These are phyloP conservation scores for Cryptus viduatorius DNA, from an alignment of 2,888 invertebrate species.

Conservation along the genomic window DNA sequence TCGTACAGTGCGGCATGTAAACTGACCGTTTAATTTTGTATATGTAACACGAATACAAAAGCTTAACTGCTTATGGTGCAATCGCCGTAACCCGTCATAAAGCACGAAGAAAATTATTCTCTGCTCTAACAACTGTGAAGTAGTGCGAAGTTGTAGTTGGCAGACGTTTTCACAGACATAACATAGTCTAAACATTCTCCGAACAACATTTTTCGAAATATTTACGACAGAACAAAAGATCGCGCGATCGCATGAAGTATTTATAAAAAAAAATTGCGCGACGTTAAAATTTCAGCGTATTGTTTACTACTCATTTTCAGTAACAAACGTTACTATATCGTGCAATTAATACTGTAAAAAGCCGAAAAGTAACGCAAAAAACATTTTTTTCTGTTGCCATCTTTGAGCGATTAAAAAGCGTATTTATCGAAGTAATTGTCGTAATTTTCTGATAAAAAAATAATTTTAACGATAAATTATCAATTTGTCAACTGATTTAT, in stretches of 20 bases:
- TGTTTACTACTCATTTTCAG: no score
- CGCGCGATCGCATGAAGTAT: neutral
- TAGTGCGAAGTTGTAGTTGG: conserved; percentile 38
- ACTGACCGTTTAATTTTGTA: neutral
- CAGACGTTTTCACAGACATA: conserved; percentile 41
- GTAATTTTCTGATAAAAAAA: no score
- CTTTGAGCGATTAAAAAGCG: no score
- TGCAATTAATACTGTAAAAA: no score
- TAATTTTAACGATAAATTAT: no score
- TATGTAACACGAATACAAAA: neutral
- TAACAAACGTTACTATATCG: no score
- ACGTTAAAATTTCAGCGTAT: no score
- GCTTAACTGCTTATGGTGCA: conserved; percentile 24
- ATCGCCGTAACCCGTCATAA: conserved; percentile 20
- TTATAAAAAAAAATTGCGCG: no score
- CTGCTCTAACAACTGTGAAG: neutral
- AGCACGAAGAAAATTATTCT: neutral
- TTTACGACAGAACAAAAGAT: neutral
- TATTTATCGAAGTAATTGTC: no score
- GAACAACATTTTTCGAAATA: conserved; percentile 37
- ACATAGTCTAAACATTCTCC: conserved; percentile 27
- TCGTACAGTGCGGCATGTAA: neutral
- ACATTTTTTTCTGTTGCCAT: no score
- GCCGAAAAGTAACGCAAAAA: no score
- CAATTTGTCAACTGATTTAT: no score